Evolutionary conservation across 2,113 vertebrate genomes (phyloP).

Genomic region (Ceyx cyanopectus): DNA sequence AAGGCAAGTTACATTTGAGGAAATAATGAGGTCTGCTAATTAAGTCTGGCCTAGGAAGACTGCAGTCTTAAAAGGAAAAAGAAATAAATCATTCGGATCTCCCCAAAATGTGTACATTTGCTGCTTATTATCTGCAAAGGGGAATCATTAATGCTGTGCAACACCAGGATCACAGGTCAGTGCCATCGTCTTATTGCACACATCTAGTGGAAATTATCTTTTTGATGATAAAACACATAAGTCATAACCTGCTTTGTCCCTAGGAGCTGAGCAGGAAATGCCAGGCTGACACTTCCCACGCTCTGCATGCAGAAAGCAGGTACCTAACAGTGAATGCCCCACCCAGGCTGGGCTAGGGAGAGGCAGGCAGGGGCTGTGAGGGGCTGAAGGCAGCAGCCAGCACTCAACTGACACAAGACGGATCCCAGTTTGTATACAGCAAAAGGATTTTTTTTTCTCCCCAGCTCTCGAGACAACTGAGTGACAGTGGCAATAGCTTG

Average conservation of each 20-base stretch:
- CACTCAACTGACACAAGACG: not conserved
- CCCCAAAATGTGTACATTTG: slow-evolving; percentile 44
- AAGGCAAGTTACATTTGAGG: slow-evolving; percentile 64
- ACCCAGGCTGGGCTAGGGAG: not conserved
- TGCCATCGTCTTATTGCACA: not conserved
- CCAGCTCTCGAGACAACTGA: not conserved
- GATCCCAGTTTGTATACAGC: not conserved
- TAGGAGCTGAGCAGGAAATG: not conserved
- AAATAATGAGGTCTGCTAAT: slow-evolving; percentile 71
- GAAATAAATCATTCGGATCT: not conserved
- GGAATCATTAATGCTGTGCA: slow-evolving; percentile 10
- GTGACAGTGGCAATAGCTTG: not conserved
- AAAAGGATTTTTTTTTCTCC: not conserved
- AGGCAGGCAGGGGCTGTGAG: not conserved
- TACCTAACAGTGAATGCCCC: not conserved
- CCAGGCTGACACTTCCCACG: not conserved
- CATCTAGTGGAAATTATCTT: slow-evolving; percentile 32
- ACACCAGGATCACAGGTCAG: slow-evolving; percentile 35
- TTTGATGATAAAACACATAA: not conserved
- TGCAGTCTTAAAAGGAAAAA: slow-evolving; percentile 9
- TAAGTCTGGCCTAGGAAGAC: slow-evolving; percentile 59
- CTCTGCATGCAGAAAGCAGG: not conserved
- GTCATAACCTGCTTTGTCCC: slow-evolving; percentile 15
- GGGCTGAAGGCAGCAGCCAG: not conserved
- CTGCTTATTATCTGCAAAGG: slow-evolving; percentile 45